A percentile compares a stretch with the other conserved stretches of the same genome.
Conservation (phyloP, 2,888 invertebrate genomes). For the Aplocera efformata region DNA sequence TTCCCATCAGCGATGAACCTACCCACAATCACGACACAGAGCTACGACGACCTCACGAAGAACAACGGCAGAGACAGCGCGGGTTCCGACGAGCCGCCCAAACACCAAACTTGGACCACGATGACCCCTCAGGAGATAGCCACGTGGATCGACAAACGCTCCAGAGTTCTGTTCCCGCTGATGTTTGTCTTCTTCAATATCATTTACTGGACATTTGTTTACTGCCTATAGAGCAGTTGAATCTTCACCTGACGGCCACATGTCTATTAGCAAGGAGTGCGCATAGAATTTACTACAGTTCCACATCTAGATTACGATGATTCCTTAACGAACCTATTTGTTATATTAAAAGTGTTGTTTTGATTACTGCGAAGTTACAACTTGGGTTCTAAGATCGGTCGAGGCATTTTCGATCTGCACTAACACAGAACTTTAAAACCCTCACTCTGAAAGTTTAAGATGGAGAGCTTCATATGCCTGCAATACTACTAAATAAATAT, state of each 20-base stretch:
- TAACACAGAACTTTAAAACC: too few relatives aligned
- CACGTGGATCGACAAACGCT: conserved; percentile 91
- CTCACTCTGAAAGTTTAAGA: too few relatives aligned
- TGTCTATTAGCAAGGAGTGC: too few relatives aligned
- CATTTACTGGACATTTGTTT: conserved; percentile 89
- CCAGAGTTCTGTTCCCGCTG: conserved; percentile 88
- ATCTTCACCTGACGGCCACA: not conserved
- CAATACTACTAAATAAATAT: too few relatives aligned
- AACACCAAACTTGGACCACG: conserved; percentile 84
- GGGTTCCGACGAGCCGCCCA: conserved; percentile 59
- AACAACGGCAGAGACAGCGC: conserved; percentile 55
- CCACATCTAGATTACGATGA: too few relatives aligned
- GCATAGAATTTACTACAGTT: too few relatives aligned
- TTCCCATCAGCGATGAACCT: conserved; percentile 83
- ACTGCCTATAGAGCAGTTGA: conserved; percentile 58
- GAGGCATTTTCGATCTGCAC: too few relatives aligned
- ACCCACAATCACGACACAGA: conserved; percentile 85
- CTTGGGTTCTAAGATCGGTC: too few relatives aligned
- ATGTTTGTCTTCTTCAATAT: conserved; percentile 89
- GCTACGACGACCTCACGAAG: conserved; percentile 80
- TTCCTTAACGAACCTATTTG: too few relatives aligned
- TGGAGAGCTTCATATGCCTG: too few relatives aligned
- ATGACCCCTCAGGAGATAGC: conserved; percentile 94
- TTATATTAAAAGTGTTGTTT: too few relatives aligned
- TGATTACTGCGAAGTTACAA: too few relatives aligned